Percentiles rank a stretch among this genome's conserved stretches.
Conservation (phyloP, 2,888 invertebrate genomes). For the Epinotia bilunana region DNA sequence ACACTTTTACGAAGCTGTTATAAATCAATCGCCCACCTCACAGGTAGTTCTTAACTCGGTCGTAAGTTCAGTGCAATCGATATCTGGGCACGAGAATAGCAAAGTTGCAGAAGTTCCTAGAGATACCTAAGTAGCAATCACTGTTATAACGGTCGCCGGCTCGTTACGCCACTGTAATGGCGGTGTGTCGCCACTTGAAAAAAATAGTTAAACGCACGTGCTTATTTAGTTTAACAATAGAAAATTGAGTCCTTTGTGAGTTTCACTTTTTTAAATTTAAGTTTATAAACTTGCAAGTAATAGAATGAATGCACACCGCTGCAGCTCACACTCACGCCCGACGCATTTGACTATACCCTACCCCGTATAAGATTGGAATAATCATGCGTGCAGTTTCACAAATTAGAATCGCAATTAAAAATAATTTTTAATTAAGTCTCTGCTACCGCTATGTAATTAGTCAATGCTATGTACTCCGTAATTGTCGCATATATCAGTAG, state of each 20-base stretch:
- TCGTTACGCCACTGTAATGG: conserved; percentile 20
- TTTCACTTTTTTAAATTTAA: not conserved
- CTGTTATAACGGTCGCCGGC: conserved; percentile 18
- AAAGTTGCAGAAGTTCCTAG: conserved; percentile 41
- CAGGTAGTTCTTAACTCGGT: conserved; percentile 25
- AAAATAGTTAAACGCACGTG: not conserved
- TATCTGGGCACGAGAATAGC: conserved; percentile 44
- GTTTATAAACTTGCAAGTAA: not conserved
- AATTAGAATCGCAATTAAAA: no score
- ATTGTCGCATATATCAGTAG: no score
- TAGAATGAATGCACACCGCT: not conserved
- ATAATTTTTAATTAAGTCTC: no score
- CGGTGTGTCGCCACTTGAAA: not conserved
- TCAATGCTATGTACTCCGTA: no score
- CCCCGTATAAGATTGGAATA: no score
- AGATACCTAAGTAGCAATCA: conserved; percentile 45
- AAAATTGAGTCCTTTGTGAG: not conserved
- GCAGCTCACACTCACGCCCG: no score
- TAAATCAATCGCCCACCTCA: conserved; percentile 16
- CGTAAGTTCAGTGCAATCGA: conserved; percentile 34
- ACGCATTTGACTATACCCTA: no score
- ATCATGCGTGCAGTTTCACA: no score
- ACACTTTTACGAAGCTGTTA: not conserved
- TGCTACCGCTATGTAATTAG: no score
- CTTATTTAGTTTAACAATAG: not conserved